Base-by-base conservation (phyloP, 2,888 invertebrate genomes). In the Pyrochroa serraticornis region DNA sequence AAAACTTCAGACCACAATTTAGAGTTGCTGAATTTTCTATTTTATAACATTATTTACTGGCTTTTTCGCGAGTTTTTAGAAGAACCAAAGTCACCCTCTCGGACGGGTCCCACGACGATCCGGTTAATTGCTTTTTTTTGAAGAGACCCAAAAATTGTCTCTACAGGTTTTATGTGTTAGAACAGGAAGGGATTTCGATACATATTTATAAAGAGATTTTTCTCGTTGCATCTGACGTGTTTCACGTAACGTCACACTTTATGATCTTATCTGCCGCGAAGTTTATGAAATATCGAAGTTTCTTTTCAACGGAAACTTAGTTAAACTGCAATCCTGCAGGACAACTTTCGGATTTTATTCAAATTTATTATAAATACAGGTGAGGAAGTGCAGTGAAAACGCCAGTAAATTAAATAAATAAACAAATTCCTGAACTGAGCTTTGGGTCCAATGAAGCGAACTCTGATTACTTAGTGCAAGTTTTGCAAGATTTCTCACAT, bases 1-100 rank as follows among this genome's bases (percentile, higher is more conserved):
- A 71, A 72, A 72, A 72, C 70, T 72, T 71, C 69, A 64, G 67
- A 57, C 71, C 70, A 68, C 71, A 71, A 70, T 71, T 69, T 67
- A 60, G 67, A 45, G 48, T 55, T 56, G 56, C 39, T 56, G 56
- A 56, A 56, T 56, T 56, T 56, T 56, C 71, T 66, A 66, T 70
- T 70, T 68, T 68, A 70, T 66, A 70, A 66, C 64, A 67, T 67
- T 68, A 69, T 70, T 70, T 69, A 69, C 67, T 70, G 61, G 65
- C 57, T 46, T 46, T 56, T 64, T 22, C 3, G 22, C 22, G 22
- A 22, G 3, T 22, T 22, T 22, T 22, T 22, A 2, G 22, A n/a
- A n/a, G n/a, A n/a, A n/a, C n/a, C n/a, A n/a, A n/a, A n/a, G 22
- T 5, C 22, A 22, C 22, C 22, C 22, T 5, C 22, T 22, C 22